A percentile compares a stretch with the other conserved stretches of the same genome.
phyloP scores from a whole-genome alignment of 2,797 vertebrate species.

The Paratrypauchen microcephalus region DNA sequence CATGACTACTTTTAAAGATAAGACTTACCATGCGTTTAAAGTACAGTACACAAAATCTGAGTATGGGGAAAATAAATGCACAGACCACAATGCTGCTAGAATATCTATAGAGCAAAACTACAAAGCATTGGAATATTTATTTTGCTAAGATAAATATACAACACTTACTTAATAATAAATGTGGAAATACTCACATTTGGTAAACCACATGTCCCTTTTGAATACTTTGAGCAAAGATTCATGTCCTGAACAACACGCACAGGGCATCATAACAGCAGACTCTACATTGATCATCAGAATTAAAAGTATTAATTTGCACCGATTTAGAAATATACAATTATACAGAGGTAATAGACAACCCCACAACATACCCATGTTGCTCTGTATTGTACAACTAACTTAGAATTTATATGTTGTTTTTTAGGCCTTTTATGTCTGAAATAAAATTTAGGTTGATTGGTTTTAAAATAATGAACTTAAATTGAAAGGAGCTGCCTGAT shows the following conservation, averaged over 20 bases:
- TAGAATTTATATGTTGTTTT: background rate
- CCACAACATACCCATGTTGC: background rate
- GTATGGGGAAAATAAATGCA: background rate
- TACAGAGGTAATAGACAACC: background rate
- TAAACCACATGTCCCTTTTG: background rate
- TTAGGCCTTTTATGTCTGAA: background rate
- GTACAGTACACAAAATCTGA: slow-evolving; percentile 9
- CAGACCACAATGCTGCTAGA: background rate
- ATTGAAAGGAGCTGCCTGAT: background rate
- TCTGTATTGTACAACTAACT: background rate
- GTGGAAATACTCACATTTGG: background rate
- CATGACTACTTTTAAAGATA: slow-evolving; percentile 25
- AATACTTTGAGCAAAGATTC: background rate
- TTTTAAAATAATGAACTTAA: too few species aligned
- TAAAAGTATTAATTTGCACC: background rate
- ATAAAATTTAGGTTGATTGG: too few species aligned
- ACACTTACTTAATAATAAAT: background rate
- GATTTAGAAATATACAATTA: background rate
- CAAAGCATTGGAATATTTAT: background rate
- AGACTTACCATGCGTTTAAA: background rate
- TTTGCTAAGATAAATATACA: background rate
- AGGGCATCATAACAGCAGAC: background rate
- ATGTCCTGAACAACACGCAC: background rate
- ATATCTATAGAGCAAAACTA: background rate
- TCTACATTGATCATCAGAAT: background rate